These are phyloP conservation scores for Mycetomoellerius zeteki DNA, from an alignment of 1,140 invertebrate genomes.

Conservation along the genomic window DNA sequence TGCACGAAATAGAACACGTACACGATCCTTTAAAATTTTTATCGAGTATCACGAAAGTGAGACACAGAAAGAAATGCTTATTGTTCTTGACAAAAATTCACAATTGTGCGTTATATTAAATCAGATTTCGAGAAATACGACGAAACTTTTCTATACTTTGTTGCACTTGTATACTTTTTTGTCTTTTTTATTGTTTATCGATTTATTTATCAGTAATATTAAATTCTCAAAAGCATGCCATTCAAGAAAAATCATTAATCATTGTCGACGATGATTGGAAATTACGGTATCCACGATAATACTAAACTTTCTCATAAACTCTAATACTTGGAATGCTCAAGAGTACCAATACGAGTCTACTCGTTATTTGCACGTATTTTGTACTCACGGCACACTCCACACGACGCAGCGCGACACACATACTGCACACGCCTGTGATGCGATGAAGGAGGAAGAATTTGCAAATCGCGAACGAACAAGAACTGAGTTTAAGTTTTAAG, in stretches of 20 bases:
- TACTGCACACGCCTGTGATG: not conserved
- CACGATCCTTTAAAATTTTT: slow-evolving; percentile 2
- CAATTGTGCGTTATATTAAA: not conserved
- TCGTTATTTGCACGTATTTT: not conserved
- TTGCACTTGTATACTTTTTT: not conserved
- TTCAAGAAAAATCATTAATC: not conserved
- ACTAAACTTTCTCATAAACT: not conserved
- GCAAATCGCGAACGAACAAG: slow-evolving; percentile 62
- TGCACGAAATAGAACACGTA: not conserved
- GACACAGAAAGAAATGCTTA: not conserved
- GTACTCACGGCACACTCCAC: slow-evolving; percentile 26
- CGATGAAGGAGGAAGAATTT: not conserved
- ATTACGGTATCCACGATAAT: not conserved
- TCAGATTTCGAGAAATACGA: not conserved
- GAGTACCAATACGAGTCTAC: not conserved
- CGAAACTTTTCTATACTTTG: not conserved
- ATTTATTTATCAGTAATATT: not conserved
- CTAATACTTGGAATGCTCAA: not conserved
- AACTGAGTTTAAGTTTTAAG: slow-evolving; percentile 85
- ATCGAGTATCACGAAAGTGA: not conserved
- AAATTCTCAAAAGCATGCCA: not conserved
- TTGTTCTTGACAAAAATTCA: slow-evolving; percentile 3
- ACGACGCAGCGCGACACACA: not conserved
- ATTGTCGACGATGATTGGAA: not conserved
- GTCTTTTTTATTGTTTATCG: not conserved